Base-by-base conservation (phyloP, 2,888 invertebrate genomes). In the Leucophora obtusa region DNA sequence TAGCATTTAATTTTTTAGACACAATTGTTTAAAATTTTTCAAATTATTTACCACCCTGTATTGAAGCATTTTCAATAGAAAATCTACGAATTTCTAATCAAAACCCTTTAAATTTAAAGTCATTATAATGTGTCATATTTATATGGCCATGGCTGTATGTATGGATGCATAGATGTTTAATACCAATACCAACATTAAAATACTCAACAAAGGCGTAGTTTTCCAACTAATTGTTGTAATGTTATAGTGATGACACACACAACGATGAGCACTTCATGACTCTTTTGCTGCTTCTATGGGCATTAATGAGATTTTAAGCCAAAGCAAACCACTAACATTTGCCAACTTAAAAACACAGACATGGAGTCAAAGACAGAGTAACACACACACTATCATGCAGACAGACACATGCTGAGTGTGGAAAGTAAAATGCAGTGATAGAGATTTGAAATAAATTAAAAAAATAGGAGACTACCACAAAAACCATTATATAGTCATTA, bases 221-320 rank as follows among this genome's bases (percentile, higher is more conserved):
- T 56, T 72, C 38, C 35, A 68, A 78, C 72, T 62, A 78, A 72
- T 78, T 78, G 71, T 68, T 72, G 60, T 60, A 56, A 59, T 33
- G 54, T 43, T 65, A 21, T 47, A 33, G 60, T 43, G 56, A 58
- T 50, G 56, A 62, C 4, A 50, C 10, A n/a, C 15, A n/a, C 14
- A 56, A n/a, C 21, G 54, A 56, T 21, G 9, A n/a, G 28, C 35
- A 63, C n/a, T 70, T 66, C 47, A 54, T 47, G 9, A 56, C 54
- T 54, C 11, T 47, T 43, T 47, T 11, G 2, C 53, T 47, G 38
- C 47, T 33, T 71, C 71, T 71, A 60, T 63, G 78, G 47, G 71
- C 78, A 75, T 69, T 82, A 82, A 82, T 82, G 82, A 79, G 82
- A 72, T 73, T 82, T 76, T 79, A 79, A 82, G 73, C 79, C 79